Base-by-base conservation (phyloP, 1,140 invertebrate genomes). In the Drosophila gunungcola region DNA sequence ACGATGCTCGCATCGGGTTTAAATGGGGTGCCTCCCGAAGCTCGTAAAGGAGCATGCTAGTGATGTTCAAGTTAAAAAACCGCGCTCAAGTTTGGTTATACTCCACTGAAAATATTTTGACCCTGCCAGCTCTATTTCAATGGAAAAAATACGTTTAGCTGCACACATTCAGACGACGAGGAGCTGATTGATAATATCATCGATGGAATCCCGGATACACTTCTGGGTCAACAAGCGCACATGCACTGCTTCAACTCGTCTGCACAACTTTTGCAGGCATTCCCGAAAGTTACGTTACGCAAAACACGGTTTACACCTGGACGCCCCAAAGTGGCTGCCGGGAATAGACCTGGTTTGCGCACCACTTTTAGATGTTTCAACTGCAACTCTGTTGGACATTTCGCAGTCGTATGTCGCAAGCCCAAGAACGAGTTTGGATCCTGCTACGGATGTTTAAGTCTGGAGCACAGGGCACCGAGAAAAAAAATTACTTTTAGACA, bases 101-200 rank as follows among this genome's bases (percentile, higher is more conserved):
- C 27, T 61, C 48, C 1, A 5, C 25, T 0, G 11, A 41, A 9
- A 39, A 10, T 16, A 3, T 29, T 5, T 25, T 62, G 10, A 21
- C 38, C 2, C 3, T 53, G 11, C 38, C 48, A 16, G 11, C 10
- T 16, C 3, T 62, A 62, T 3, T 41, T 53, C 0, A 32, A 12
- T 1, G 25, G 51, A 5, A 52, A 61, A n/a, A 29, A 41, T 21
- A 2, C 5, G 9, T 3, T 7, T 61, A 5, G 49, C 36, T 2
- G 6, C 49, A 13, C 12, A 53, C 1, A 43, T 42, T 10, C 11
- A 7, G 7, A 52, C 29, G 42, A 48, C n/a, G 46, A 61, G 2
- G 36, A 51, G 10, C n/a, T 51, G 9, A n/a, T 60, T 25, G 46
- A 61, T 25, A 51, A 6, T 0, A 39, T 61, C 10, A 52, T 52